Conservation (phyloP, 2,888 invertebrate species). For the Stratiomys singularior region DNA sequence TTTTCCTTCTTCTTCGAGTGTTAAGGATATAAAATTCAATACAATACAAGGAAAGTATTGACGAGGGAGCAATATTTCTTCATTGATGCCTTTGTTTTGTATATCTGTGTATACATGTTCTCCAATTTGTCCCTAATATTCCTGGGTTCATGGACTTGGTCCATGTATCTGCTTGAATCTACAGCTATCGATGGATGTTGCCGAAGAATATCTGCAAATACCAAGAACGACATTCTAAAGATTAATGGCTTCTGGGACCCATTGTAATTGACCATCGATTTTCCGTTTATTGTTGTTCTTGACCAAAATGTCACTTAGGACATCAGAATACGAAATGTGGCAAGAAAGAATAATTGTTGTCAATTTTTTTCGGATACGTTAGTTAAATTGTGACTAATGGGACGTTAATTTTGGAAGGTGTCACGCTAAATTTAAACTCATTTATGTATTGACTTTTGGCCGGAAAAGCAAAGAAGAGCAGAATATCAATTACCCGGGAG, state of each 20-base stretch:
- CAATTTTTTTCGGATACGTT: not conserved
- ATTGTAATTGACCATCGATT: slow-evolving; percentile 52
- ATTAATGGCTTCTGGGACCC: slow-evolving; percentile 51
- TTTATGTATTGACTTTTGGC: too few species aligned
- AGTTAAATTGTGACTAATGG: not conserved
- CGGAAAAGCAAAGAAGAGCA: too few species aligned
- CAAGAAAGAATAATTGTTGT: too few species aligned
- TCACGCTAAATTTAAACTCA: too few species aligned
- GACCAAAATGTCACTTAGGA: slow-evolving; percentile 27
- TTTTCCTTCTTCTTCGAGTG: slow-evolving; percentile 21
- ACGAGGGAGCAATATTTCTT: slow-evolving; percentile 40
- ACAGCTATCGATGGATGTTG: slow-evolving; percentile 27
- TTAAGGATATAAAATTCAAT: not conserved
- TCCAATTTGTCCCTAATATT: slow-evolving; percentile 27
- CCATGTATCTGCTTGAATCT: not conserved
- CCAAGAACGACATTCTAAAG: slow-evolving; percentile 48
- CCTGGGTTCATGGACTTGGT: slow-evolving; percentile 9
- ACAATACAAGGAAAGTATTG: slow-evolving; percentile 22
- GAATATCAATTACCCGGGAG: too few species aligned
- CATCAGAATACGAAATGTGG: too few species aligned
- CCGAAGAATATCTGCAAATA: slow-evolving; percentile 45
- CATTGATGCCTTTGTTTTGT: slow-evolving; percentile 20
- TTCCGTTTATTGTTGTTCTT: slow-evolving; percentile 46
- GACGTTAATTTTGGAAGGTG: too few species aligned
- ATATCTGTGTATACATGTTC: slow-evolving; percentile 4